Conservation (phyloP, 2,888 invertebrate species). For the Meghimatium bilineatum region DNA sequence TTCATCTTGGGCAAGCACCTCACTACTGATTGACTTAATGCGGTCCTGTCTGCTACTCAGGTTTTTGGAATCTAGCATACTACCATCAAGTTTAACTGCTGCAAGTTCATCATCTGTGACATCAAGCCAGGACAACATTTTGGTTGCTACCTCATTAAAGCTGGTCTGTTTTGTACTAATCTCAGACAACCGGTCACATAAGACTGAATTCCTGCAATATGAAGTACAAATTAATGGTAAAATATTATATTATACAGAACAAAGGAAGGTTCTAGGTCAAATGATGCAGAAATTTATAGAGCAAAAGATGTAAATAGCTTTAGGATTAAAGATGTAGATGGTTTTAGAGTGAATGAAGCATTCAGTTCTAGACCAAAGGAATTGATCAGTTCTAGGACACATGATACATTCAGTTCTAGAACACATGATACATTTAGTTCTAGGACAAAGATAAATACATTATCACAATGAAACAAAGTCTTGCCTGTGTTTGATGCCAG, state of each 20-base stretch:
- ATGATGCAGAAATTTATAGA: too few relatives aligned
- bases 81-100: slow-evolving; percentile 77
- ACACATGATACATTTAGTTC: too few relatives aligned
- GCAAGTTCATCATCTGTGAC: slow-evolving; percentile 82
- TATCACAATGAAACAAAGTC: slow-evolving; percentile 79
- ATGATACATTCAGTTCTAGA: too few relatives aligned
- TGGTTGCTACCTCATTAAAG: slow-evolving; percentile 95
- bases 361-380: too few relatives aligned
- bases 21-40: slow-evolving; percentile 90
- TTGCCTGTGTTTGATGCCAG: slow-evolving; percentile 88
- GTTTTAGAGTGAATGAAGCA: too few relatives aligned
- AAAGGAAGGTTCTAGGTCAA: too few relatives aligned
- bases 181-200: slow-evolving; percentile 92
- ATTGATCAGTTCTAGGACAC: too few relatives aligned
- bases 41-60: slow-evolving; percentile 87
- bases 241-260: too few relatives aligned
- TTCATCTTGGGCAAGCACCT: slow-evolving; percentile 90
- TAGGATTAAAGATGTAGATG: too few relatives aligned
- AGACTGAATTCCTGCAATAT: slow-evolving; percentile 74
- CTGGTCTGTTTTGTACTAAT: slow-evolving; percentile 94
- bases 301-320: too few relatives aligned
- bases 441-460: too few relatives aligned
- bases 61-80: slow-evolving; percentile 64
- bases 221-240: background rate
- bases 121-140: slow-evolving; percentile 94